Percentiles rank a stretch among this genome's conserved stretches.
phyloP scores from a whole-genome alignment of 2,797 vertebrate species.

The Takifugu ocellatus region DNA sequence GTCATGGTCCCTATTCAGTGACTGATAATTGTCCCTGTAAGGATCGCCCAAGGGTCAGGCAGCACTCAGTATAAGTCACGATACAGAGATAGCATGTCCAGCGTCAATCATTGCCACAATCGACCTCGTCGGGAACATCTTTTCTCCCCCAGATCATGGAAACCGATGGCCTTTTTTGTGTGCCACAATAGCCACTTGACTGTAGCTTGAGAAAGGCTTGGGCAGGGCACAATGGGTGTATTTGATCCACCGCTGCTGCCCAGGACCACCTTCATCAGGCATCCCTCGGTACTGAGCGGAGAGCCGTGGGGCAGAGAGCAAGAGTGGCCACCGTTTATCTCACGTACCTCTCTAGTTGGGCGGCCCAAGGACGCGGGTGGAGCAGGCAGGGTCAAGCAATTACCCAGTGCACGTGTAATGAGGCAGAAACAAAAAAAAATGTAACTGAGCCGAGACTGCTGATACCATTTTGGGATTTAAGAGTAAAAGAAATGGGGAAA shows the following conservation, averaged over 20 bases:
- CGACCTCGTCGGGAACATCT: slow-evolving; percentile 10
- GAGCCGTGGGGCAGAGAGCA: slow-evolving; percentile 35
- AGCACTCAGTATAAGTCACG: slow-evolving; percentile 47
- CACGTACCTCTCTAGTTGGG: slow-evolving; percentile 33
- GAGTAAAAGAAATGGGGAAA: slow-evolving; percentile 28
- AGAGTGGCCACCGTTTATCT: slow-evolving; percentile 48
- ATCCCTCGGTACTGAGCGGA: slow-evolving; percentile 42
- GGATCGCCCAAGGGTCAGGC: slow-evolving; percentile 33
- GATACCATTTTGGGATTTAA: slow-evolving; percentile 53
- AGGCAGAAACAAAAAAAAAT: slow-evolving; percentile 42
- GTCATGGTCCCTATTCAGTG: slow-evolving; percentile 26
- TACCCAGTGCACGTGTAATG: slow-evolving; percentile 48
- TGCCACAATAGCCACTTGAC: slow-evolving; percentile 58
- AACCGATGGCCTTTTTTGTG: slow-evolving; percentile 44
- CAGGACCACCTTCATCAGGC: slow-evolving; percentile 45
- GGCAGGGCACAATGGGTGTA: slow-evolving; percentile 51
- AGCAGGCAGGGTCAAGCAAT: slow-evolving; percentile 58
- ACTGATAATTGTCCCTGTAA: slow-evolving; percentile 42
- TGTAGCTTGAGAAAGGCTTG: slow-evolving; percentile 38
- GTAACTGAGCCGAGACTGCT: slow-evolving; percentile 34
- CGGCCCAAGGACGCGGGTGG: slow-evolving; percentile 52
- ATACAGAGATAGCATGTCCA: slow-evolving; percentile 44
- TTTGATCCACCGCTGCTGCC: slow-evolving; percentile 32
- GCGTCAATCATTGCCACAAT: slow-evolving; percentile 5
- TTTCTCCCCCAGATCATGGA: slow-evolving; percentile 35